Percentiles rank a stretch among this genome's conserved stretches.
Evolutionary conservation across 2,888 invertebrate genomes (phyloP).

Genomic region (Troides aeacus): DNA sequence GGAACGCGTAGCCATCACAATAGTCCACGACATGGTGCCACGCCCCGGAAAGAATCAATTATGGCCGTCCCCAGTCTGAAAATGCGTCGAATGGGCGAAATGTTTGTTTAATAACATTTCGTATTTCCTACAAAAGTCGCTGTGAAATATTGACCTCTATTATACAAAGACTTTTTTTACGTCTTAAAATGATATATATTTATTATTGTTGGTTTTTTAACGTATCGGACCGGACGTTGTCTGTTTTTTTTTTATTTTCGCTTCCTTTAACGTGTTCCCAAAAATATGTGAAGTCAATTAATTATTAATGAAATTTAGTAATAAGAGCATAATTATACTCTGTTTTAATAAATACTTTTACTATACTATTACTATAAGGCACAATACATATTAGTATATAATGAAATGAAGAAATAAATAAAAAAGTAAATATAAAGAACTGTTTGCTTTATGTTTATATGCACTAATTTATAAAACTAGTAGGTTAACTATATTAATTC

Average conservation of each 20-base stretch:
- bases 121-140: conserved; percentile 67
- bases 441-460: too few species aligned
- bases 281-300: not conserved
- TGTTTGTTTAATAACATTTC: conserved; percentile 80
- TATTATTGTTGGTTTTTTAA: not conserved
- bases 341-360: not conserved
- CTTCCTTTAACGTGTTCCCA: not conserved
- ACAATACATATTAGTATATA: not conserved
- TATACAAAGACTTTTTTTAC: not conserved
- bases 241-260: not conserved
- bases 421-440: too few species aligned
- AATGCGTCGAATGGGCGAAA: conserved; percentile 76
- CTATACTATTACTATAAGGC: not conserved
- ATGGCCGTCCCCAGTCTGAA: conserved; percentile 63
- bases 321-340: not conserved
- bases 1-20: conserved; percentile 55
- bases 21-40: conserved; percentile 52
- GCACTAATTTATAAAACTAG: too few species aligned
- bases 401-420: too few species aligned
- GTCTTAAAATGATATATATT: conserved; percentile 1
- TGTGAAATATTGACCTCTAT: conserved; percentile 68
- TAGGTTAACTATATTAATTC: too few species aligned
- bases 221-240: not conserved
- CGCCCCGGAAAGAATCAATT: conserved; percentile 80
- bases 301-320: not conserved